Evolutionary conservation across 2,797 vertebrate species (phyloP).

Genomic region (Pteropus rufus): DNA sequence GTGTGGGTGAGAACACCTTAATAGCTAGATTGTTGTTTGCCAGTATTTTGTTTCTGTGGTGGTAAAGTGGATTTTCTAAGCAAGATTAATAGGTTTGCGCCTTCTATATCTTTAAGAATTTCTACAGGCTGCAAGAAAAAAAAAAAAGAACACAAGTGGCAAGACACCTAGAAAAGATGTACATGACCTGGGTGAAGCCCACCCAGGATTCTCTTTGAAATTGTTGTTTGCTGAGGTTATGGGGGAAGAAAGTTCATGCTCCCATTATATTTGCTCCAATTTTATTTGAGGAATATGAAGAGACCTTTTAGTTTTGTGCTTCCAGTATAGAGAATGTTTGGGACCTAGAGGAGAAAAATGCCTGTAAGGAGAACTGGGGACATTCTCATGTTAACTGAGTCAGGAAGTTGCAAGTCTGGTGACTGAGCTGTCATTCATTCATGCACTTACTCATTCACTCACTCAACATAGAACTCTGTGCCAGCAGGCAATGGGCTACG

Average conservation of each 20-base stretch:
- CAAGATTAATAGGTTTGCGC: background rate
- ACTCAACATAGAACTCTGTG: background rate
- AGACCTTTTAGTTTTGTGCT: background rate
- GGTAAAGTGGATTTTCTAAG: background rate
- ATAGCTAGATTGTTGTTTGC: background rate
- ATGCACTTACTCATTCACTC: background rate
- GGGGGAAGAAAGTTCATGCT: background rate
- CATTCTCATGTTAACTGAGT: background rate
- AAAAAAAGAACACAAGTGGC: background rate
- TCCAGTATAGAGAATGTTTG: background rate
- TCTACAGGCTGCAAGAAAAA: background rate
- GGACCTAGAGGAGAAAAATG: background rate
- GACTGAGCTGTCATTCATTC: background rate
- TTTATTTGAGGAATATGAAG: background rate
- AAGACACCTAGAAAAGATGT: background rate
- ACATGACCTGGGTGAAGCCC: background rate
- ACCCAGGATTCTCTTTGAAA: background rate
- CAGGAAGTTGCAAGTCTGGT: background rate
- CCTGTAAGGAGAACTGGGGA: background rate
- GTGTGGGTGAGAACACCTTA: background rate
- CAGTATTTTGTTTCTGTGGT: background rate
- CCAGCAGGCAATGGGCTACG: background rate
- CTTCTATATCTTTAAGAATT: conserved; percentile 1
- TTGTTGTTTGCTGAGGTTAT: background rate
- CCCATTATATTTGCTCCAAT: background rate